These are phyloP conservation scores for Anthopleura sola DNA, from an alignment of 64 coral and sea anemone species.

Conservation along the genomic window DNA sequence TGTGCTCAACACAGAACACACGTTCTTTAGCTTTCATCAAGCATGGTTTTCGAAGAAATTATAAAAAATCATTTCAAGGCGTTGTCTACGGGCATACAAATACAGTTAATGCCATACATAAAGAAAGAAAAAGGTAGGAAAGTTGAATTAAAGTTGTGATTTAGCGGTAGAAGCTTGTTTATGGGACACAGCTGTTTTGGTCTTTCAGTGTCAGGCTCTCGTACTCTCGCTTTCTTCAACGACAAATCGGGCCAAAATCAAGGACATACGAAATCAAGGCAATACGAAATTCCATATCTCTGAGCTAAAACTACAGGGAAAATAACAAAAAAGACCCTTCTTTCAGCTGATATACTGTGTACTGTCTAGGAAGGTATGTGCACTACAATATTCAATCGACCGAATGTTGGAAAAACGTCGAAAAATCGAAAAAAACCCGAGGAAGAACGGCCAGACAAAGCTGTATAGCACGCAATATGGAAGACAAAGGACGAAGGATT, in stretches of 20 bases:
- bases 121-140: neutral
- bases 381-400: neutral
- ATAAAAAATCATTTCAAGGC: neutral
- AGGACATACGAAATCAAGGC: neutral
- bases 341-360: slow-evolving; percentile 2
- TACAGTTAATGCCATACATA: neutral
- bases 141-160: neutral
- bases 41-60: neutral
- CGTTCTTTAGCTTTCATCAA: neutral
- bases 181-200: neutral
- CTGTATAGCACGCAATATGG: slow-evolving; percentile 6
- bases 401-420: neutral
- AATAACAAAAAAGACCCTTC: neutral
- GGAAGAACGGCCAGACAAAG: slow-evolving; percentile 22
- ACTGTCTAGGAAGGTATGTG: neutral
- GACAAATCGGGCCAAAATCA: neutral
- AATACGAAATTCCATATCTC: neutral
- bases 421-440: neutral
- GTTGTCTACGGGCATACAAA: slow-evolving; percentile 37
- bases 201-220: neutral
- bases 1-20: neutral
- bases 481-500: slow-evolving; percentile 15
- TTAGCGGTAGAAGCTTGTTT: neutral
- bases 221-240: neutral
- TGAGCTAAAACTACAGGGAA: neutral